phyloP scores from a whole-genome alignment of 2,113 vertebrate species.

The Protobothrops flavoviridis region DNA sequence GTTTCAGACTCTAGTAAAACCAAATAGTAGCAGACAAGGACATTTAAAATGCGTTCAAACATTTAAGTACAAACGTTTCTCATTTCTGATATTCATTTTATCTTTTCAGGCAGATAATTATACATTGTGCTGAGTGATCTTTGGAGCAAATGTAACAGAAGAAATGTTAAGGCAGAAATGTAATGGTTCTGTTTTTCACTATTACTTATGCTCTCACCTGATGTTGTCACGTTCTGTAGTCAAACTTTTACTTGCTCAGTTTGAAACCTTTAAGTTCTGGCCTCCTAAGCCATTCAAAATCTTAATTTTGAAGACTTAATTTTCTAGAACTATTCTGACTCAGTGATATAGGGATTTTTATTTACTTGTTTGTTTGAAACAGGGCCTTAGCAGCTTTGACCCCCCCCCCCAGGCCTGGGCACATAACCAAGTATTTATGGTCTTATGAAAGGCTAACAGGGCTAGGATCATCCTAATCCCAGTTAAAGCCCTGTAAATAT shows the following conservation, averaged over 20 bases:
- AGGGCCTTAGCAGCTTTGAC: neutral
- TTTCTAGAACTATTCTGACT: neutral
- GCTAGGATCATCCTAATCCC: neutral
- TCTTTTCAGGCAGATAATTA: neutral
- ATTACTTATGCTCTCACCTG: neutral
- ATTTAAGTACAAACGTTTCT: neutral
- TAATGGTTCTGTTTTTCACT: neutral
- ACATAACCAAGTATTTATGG: neutral
- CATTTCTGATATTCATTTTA: neutral
- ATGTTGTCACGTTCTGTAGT: neutral
- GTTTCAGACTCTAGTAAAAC: neutral
- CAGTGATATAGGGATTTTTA: neutral
- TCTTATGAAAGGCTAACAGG: neutral
- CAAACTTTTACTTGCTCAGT: neutral
- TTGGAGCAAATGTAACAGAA: neutral
- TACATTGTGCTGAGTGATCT: neutral
- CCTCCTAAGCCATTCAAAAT: neutral
- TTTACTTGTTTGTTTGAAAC: neutral
- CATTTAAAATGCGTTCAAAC: neutral
- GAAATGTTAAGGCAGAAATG: neutral
- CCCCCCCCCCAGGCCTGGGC: neutral
- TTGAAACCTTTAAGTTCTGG: neutral
- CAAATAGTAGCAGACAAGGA: neutral
- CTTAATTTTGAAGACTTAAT: neutral
- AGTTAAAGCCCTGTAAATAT: neutral